Base-by-base conservation (phyloP, 1,140 invertebrate genomes). In the Pseudachorutes palmiensis region DNA sequence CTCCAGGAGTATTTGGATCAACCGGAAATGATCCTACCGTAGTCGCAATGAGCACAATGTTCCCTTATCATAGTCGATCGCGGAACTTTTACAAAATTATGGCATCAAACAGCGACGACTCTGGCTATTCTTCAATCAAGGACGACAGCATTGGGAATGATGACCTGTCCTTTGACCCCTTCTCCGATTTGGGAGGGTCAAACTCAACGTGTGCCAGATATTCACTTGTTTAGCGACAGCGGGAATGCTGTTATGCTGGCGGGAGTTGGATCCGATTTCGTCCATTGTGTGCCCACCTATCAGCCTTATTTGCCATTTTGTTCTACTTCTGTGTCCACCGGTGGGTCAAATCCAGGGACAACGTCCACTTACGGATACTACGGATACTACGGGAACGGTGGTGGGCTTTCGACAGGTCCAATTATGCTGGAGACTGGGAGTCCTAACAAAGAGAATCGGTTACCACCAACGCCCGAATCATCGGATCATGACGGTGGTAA, bases 101-200 rank as follows among this genome's bases (percentile, higher is more conserved):
- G 30, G 65, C n/a, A n/a, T n/a, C 49, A 31, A 22, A n/a, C 16
- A n/a, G 29, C 29, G 66, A 49, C 3, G 67, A 69, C 29, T 51
- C 64, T 28, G 45, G 63, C 9, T 22, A 22, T 29, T 26, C 60
- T 26, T 33, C 68, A 14, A 72, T 70, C 31, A 68, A 72, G 26
- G 71, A 72, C 62, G 55, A 31, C 31, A 32, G 59, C 2, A 68
- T 60, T n/a, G n/a, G n/a, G n/a, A 60, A 65, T 41, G 0, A 67
- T 70, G 64, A 45, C 65, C 22, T 73, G 72, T 48, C 70, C 72
- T 29, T 49, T 73, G 22, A 73, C 72, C 24, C 72, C 72, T 5
- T 71, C 70, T 16, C 72, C 72, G 19, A 59, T 74, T 62, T 74
- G 72, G 72, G 72, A 74, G 69, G 68, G 70, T 36, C 70, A 71